Conservation (phyloP, 2,888 invertebrate genomes). For the Bedellia somnulentella region DNA sequence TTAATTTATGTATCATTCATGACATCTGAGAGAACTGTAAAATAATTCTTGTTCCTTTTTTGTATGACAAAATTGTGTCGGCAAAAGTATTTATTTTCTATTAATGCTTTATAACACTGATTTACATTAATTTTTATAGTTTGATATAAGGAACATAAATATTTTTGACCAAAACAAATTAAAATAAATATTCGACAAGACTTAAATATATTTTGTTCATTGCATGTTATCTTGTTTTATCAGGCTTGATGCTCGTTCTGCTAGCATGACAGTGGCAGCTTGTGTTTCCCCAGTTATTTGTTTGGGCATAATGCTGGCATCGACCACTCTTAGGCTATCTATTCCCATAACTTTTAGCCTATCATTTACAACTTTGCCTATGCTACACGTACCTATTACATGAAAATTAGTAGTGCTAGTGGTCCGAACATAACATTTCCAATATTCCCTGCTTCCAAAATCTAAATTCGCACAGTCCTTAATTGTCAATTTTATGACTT, state of each 20-base stretch:
- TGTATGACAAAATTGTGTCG: too few relatives aligned
- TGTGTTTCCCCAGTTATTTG: slow-evolving; percentile 1
- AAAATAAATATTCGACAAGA: too few relatives aligned
- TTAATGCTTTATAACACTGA: too few relatives aligned
- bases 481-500: too few relatives aligned
- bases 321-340: not conserved
- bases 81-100: too few relatives aligned
- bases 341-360: not conserved
- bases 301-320: slow-evolving; percentile 1
- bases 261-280: slow-evolving; percentile 2
- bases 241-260: not conserved
- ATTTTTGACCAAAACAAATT: too few relatives aligned
- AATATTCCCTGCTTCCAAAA: not conserved
- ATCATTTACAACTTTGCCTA: not conserved
- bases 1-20: too few relatives aligned
- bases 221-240: slow-evolving; percentile 2
- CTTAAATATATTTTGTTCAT: too few relatives aligned
- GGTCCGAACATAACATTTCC: slow-evolving; percentile 1
- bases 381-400: not conserved
- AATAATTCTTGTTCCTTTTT: too few relatives aligned
- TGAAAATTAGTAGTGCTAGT: not conserved
- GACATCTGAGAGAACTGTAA: too few relatives aligned
- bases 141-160: too few relatives aligned
- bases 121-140: too few relatives aligned
- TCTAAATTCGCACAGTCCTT: not conserved